Base-by-base conservation (phyloP, 2,113 vertebrate genomes). In the Camelus dromedarius region DNA sequence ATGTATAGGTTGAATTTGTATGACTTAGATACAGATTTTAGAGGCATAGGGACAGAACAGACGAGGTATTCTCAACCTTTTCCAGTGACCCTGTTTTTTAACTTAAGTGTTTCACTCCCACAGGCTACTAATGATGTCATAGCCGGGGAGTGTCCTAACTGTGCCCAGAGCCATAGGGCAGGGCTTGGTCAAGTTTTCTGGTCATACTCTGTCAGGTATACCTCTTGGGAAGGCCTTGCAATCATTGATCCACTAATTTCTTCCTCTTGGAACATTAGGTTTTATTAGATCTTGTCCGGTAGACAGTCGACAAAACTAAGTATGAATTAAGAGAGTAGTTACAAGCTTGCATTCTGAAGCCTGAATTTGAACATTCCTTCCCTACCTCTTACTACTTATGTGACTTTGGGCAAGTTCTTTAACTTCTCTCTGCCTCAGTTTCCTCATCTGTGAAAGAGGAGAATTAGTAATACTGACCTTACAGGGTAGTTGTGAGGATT, bases 231-330 rank as follows among this genome's bases (percentile, higher is more conserved):
- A 91, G 13, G n/a, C 66, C 89, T 90, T 92, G 26, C 62, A 69
- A 42, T 75, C 88, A 6, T 56, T 85, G 77, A 75, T 38, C 5
- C 35, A 56, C 52, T 85, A 10, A 8, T 91, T 73, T 91, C 66
- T 95, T 87, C 24, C 12, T 67, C 20, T 86, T 92, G 26, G 15
- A 90, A 75, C 56, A 2, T 86, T 54, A 48, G 26, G 15, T 60
- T 56, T 86, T 89, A 60, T 52, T 94, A 76, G 75, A 95, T 32
- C 82, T 91, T 95, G 46, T 62, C 64, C 56, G 60, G 64, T 94
- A 79, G 32, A 67, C n/a, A 87, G 14, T 80, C 1, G 2, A 81
- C 70, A 93, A 67, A 89, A 50, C 80, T 77, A n/a, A 79, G 46
- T 69, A 16, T 58, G 69, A 81, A 19, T 62, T 89, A 52, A 62